Conservation (phyloP, 2,888 invertebrate species). For the Dermolepida albohirtum region DNA sequence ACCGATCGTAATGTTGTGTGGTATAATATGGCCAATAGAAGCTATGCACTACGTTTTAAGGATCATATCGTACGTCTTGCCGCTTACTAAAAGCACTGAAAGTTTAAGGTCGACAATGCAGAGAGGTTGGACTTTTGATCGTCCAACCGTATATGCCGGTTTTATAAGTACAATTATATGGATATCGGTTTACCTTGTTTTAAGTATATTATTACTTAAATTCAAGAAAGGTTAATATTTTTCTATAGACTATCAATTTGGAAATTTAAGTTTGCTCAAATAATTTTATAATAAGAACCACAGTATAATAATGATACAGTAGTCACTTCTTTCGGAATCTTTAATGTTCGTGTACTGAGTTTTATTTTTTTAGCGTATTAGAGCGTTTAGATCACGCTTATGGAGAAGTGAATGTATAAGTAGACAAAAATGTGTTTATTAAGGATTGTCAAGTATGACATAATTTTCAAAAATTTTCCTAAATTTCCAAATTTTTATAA, state of each 20-base stretch:
- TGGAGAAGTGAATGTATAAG: too few species aligned
- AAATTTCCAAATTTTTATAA: too few species aligned
- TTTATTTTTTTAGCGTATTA: too few species aligned
- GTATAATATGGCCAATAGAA: constrained; percentile 95
- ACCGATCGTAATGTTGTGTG: constrained; percentile 87
- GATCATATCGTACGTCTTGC: constrained; percentile 77
- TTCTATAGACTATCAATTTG: not conserved
- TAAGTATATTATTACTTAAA: constrained; percentile 81
- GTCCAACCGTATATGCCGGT: constrained; percentile 82
- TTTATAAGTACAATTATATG: constrained; percentile 83
- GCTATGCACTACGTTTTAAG: constrained; percentile 83
- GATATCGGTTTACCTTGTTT: constrained; percentile 80
- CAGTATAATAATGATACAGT: too few species aligned
- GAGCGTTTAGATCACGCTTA: too few species aligned
- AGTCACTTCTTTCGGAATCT: too few species aligned
- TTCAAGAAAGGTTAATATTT: constrained; percentile 74
- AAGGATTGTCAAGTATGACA: too few species aligned
- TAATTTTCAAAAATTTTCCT: too few species aligned
- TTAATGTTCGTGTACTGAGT: too few species aligned
- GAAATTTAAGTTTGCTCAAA: constrained; percentile 6
- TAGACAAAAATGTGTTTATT: too few species aligned
- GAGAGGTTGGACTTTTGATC: constrained; percentile 81
- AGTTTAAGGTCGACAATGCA: constrained; percentile 87
- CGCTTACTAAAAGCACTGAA: constrained; percentile 89
- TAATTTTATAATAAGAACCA: not conserved